Conservation (phyloP, 2,113 vertebrate species). For the Rhynchopsitta pachyrhyncha region DNA sequence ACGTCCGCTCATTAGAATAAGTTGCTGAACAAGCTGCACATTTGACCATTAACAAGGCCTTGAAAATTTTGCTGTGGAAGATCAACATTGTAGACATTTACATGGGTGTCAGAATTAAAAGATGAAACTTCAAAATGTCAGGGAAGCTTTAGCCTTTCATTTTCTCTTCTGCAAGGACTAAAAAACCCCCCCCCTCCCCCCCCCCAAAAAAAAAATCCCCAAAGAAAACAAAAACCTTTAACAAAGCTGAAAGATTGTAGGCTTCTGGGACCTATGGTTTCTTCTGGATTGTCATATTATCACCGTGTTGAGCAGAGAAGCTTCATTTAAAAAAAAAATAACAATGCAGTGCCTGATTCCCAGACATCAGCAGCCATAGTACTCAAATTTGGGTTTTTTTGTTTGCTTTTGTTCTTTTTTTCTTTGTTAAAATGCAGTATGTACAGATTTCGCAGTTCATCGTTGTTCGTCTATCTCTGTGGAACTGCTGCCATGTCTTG, state of each 20-base stretch:
- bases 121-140: conserved; percentile 76
- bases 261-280: conserved; percentile 66
- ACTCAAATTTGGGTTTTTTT: conserved; percentile 57
- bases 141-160: conserved; percentile 72
- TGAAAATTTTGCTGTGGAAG: conserved; percentile 83
- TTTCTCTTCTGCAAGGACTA: conserved; percentile 56
- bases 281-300: conserved; percentile 76
- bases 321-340: conserved; percentile 60
- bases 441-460: conserved; percentile 77
- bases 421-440: conserved; percentile 66
- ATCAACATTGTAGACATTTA: conserved; percentile 79
- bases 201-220: background rate
- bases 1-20: conserved; percentile 82
- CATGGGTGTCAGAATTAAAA: conserved; percentile 79
- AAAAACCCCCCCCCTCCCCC: background rate
- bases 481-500: conserved; percentile 78
- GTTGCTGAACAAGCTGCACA: conserved; percentile 84
- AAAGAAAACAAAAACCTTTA: background rate
- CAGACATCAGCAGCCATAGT: conserved; percentile 73
- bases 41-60: conserved; percentile 85
- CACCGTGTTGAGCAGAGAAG: conserved; percentile 58
- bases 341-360: conserved; percentile 58
- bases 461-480: conserved; percentile 71
- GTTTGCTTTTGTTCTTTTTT: conserved; percentile 65
- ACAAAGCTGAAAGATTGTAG: conserved; percentile 46